phyloP scores from a whole-genome alignment of 2,888 invertebrate genomes.

The Sminthurinus aureus region DNA sequence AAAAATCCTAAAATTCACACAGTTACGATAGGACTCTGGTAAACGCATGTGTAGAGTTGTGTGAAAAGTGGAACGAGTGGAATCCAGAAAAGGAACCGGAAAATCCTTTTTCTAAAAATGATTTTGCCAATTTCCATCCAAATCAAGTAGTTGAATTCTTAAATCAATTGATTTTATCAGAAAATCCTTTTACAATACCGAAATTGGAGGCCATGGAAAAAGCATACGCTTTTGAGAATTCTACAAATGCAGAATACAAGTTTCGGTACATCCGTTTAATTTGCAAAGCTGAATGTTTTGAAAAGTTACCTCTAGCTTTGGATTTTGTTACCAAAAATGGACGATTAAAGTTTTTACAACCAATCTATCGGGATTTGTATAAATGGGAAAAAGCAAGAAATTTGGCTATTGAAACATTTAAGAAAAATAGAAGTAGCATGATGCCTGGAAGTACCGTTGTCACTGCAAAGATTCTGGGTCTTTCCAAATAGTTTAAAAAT shows the following conservation, averaged over 20 bases:
- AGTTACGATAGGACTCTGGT: slow-evolving; percentile 76
- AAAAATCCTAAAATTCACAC: slow-evolving; percentile 49
- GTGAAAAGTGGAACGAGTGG: slow-evolving; percentile 69
- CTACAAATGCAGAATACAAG: slow-evolving; percentile 80
- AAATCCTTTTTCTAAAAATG: slow-evolving; percentile 65
- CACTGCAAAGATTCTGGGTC: too few relatives aligned
- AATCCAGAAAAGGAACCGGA: slow-evolving; percentile 61
- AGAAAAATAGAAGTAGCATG: slow-evolving; percentile 75
- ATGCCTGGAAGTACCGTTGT: slow-evolving; percentile 66
- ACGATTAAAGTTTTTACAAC: slow-evolving; percentile 89
- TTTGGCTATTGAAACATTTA: slow-evolving; percentile 76
- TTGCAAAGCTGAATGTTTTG: slow-evolving; percentile 75
- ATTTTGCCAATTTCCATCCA: slow-evolving; percentile 69
- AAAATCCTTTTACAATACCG: slow-evolving; percentile 66
- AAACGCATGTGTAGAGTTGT: slow-evolving; percentile 69
- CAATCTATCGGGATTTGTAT: slow-evolving; percentile 84
- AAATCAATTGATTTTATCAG: slow-evolving; percentile 70
- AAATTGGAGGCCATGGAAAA: slow-evolving; percentile 71
- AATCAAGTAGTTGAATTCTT: slow-evolving; percentile 76
- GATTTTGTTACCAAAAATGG: slow-evolving; percentile 84
- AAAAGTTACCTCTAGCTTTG: slow-evolving; percentile 73
- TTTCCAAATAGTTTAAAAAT: too few relatives aligned
- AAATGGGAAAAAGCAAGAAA: slow-evolving; percentile 77
- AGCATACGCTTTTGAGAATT: slow-evolving; percentile 71
- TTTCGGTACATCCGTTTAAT: slow-evolving; percentile 80